Base-by-base conservation (phyloP, 2,797 vertebrate genomes). In the Galago senegalensis region DNA sequence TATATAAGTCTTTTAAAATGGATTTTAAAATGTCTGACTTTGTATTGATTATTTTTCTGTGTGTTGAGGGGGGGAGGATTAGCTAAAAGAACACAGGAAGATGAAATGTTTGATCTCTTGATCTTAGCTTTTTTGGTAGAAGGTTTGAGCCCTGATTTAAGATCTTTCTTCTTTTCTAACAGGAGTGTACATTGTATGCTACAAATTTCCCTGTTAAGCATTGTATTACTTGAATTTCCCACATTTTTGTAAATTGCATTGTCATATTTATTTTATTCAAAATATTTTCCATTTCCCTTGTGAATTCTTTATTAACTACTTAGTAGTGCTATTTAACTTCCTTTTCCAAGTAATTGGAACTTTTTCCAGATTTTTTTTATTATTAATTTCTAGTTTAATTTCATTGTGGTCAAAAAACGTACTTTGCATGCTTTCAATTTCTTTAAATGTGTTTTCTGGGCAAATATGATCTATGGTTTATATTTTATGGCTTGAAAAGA, bases 381-480 rank as follows among this genome's bases (percentile, higher is more conserved):
- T 86, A 82, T 76, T 86, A 86, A 87, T 65, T 85, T 92, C 43
- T 76, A 89, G 13, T 60, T 92, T 79, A 89, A 86, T 89, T 92
- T 27, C 34, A 53, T 21, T 80, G 61, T 65, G 8, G 16, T 76
- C 17, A 61, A n/a, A 67, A 75, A 96, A 67, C 5, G 73, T 43
- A 56, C 21, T 65, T 21, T 77, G 5, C 53, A 67, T 73, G 37
- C 14, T 72, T 80, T 80, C 23, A 75, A 27, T n/a, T 87, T 16
- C 61, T 89, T 89, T 75, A 60, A 86, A 70, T 70, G 6, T 56
- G 21, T 56, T 73, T 69, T 75, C 84, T 49, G 43, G 16, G 17
- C 25, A 83, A 87, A 83, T 25, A 67, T 29, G 11, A 72, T 40
- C 37, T 87, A 2, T n/a, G 8, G 0, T 49, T n/a, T 79, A 43